These are phyloP conservation scores for Hycleus phaleratus DNA, from an alignment of 1,140 invertebrate species.

Conservation along the genomic window DNA sequence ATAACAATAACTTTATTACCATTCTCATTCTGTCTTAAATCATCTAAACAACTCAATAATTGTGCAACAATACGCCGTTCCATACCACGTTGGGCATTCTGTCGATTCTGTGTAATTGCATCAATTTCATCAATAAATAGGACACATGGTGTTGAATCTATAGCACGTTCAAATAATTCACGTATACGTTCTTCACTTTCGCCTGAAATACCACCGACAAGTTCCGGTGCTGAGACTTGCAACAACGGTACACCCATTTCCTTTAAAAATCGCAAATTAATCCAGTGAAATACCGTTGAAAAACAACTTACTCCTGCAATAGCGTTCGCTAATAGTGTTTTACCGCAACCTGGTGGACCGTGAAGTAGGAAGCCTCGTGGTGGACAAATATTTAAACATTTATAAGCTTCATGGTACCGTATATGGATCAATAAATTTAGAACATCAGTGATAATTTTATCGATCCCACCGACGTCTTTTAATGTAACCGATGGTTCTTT, in stretches of 20 bases:
- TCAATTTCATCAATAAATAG: conserved; percentile 95
- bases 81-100: conserved; percentile 89
- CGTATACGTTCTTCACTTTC: conserved; percentile 91
- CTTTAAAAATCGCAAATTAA: conserved; percentile 32
- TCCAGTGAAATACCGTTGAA: background rate
- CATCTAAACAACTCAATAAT: conserved; percentile 80
- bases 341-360: conserved; percentile 90
- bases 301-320: conserved; percentile 73
- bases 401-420: conserved; percentile 75
- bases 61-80: conserved; percentile 91
- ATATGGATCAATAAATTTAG: conserved; percentile 75
- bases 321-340: conserved; percentile 84
- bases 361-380: conserved; percentile 80
- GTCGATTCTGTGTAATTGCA: conserved; percentile 76
- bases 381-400: conserved; percentile 68
- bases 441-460: conserved; percentile 64
- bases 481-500: conserved; percentile 22
- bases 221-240: conserved; percentile 81
- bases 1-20: conserved; percentile 75
- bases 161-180: conserved; percentile 81
- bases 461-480: conserved; percentile 65
- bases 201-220: conserved; percentile 90
- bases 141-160: conserved; percentile 67
- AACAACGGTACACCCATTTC: conserved; percentile 68
- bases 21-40: conserved; percentile 52